Conservation (phyloP, 1,140 invertebrate genomes). For the Aphelenchoides besseyi region DNA sequence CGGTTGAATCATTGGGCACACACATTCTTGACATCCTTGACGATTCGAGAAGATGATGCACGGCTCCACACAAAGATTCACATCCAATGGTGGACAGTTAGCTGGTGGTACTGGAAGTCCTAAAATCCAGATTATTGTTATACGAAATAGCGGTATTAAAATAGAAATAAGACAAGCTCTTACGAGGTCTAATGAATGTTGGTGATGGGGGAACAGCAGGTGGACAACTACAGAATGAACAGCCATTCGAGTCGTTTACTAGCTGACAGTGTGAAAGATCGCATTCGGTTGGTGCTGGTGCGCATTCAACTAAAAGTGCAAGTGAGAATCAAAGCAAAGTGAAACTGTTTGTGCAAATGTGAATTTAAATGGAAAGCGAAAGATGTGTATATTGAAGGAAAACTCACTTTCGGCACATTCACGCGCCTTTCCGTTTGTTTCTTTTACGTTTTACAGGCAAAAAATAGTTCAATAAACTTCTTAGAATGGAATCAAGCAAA, state of each 20-base stretch:
- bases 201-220: slow-evolving; percentile 36
- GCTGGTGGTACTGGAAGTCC: background rate
- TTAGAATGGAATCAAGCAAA: background rate
- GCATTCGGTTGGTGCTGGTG: slow-evolving; percentile 49
- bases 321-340: slow-evolving; percentile 10
- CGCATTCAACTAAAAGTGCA: slow-evolving; percentile 38
- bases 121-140: background rate
- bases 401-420: too few relatives aligned
- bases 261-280: slow-evolving; percentile 54
- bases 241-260: slow-evolving; percentile 55
- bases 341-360: slow-evolving; percentile 17
- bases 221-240: slow-evolving; percentile 60
- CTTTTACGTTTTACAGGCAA: background rate
- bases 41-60: slow-evolving; percentile 62
- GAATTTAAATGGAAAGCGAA: slow-evolving; percentile 6
- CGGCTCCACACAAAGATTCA: slow-evolving; percentile 52
- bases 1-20: slow-evolving; percentile 47
- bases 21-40: slow-evolving; percentile 57
- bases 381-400: too few relatives aligned
- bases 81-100: slow-evolving; percentile 48
- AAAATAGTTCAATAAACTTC: background rate
- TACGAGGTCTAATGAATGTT: slow-evolving; percentile 28
- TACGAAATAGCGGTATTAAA: background rate
- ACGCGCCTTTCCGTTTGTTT: too few relatives aligned
- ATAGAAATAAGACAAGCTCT: background rate